Evolutionary conservation across 2,888 invertebrate genomes (phyloP), one percentile per base, ranked within the genome.

Genomic region (Cordylochernes scorpioides): DNA sequence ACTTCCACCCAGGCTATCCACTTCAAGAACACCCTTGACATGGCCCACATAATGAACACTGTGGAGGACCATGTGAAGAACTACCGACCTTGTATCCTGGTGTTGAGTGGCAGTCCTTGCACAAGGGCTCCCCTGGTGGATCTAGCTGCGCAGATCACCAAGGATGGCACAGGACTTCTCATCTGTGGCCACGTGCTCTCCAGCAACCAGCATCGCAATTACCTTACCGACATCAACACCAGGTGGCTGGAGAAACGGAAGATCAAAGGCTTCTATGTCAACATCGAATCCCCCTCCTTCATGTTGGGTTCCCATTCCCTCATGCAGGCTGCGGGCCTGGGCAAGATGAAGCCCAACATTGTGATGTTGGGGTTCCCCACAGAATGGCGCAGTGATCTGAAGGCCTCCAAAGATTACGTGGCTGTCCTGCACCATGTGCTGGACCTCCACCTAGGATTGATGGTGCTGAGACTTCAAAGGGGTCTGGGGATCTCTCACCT

Each of bases 261-360:
- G 54, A 64, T 86, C 30, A 86, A 80, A 55, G 74, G 75, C 0
- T 94, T 97, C 60, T 94, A 88, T 57, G 64, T 67, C 7, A 51
- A 75, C 38, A 66, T 78, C 2, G 50, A 52, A 29, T 33, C 32
- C 5, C 22, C 45, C 4, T 48, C 44, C 27, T 44, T 59, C 24
- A 44, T n/a, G n/a, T n/a, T n/a, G n/a, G n/a, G n/a, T 15, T 8
- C 14, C 15, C 25, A n/a, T 21, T 31, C 38, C 5, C 28, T 45
- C 18, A 9, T 7, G 12, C 45, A 59, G 52, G 44, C 48, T n/a
- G 40, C 49, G 9, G 94, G 94, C 2, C 64, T 94, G 25, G 94
- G 94, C 1, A 88, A 91, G 55, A 58, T 97, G 36, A 67, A 67
- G 34, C 94, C 97, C 0, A 97, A 97, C 50, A 84, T 88, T 42